A percentile compares a stretch with the other conserved stretches of the same genome.
Conservation (phyloP, 2,113 vertebrate species). For the Desmodus rotundus region DNA sequence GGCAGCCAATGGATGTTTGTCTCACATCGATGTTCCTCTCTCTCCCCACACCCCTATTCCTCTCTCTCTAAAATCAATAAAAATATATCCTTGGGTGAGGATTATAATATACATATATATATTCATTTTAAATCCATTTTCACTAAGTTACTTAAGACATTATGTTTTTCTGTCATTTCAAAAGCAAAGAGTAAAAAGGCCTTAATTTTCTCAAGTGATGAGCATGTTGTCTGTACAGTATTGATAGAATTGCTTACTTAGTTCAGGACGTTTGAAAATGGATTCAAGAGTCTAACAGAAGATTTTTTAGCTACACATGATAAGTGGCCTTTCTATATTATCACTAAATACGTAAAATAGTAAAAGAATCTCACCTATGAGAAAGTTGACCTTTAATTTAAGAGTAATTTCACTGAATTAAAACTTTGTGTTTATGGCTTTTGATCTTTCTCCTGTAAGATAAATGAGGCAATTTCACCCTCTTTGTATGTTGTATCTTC, state of each 20-base stretch:
- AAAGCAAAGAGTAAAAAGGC: not conserved
- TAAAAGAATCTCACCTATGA: not conserved
- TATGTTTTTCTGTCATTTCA: slow-evolving; percentile 5
- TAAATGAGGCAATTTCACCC: not conserved
- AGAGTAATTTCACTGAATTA: slow-evolving; percentile 15
- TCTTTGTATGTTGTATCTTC: not conserved
- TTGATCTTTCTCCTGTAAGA: not conserved
- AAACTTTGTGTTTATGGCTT: not conserved
- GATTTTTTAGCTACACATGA: not conserved
- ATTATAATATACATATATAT: no score
- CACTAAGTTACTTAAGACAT: not conserved
- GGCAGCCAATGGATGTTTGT: no score
- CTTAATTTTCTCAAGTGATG: not conserved
- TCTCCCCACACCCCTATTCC: no score
- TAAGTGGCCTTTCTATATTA: not conserved
- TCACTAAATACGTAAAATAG: not conserved
- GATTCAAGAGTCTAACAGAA: not conserved
- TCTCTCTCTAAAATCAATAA: no score
- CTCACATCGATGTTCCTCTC: no score
- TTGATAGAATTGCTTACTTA: not conserved
- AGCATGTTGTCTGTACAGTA: not conserved
- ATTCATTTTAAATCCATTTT: not conserved
- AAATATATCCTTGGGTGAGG: no score
- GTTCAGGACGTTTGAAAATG: not conserved
- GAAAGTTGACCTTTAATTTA: not conserved